A percentile compares a stretch with the other conserved stretches of the same genome.
Evolutionary conservation across 2,797 vertebrate genomes (phyloP).

Genomic region (Sebastolobus alascanus): DNA sequence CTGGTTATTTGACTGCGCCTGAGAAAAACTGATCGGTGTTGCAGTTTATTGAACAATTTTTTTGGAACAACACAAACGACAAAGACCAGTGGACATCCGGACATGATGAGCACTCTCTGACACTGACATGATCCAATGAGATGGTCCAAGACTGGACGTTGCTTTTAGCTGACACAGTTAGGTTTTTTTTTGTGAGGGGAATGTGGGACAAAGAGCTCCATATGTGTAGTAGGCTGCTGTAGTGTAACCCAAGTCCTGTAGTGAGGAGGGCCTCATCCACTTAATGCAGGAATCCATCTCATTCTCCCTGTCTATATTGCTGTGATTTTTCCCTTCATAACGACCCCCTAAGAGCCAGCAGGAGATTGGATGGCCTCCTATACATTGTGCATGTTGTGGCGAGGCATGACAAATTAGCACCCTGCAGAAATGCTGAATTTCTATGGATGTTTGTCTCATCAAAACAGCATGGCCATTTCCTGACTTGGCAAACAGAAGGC

Average conservation of each 20-base stretch:
- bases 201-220: conserved; percentile 78
- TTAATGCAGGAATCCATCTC: conserved; percentile 85
- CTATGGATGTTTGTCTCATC: conserved; percentile 81
- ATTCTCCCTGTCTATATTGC: conserved; percentile 81
- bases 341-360: conserved; percentile 75
- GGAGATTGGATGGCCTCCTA: conserved; percentile 72
- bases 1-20: neutral
- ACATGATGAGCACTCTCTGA: conserved; percentile 38
- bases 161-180: conserved; percentile 52
- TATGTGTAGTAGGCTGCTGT: conserved; percentile 73
- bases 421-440: conserved; percentile 75
- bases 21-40: neutral
- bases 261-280: conserved; percentile 81
- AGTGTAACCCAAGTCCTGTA: conserved; percentile 79
- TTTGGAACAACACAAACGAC: conserved; percentile 15
- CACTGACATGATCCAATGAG: conserved; percentile 26
- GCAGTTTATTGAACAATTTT: conserved; percentile 3
- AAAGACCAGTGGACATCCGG: conserved; percentile 15
- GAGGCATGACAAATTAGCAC: conserved; percentile 86
- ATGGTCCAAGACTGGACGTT: conserved; percentile 26
- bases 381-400: conserved; percentile 75
- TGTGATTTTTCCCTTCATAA: conserved; percentile 74
- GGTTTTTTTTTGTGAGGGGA: conserved; percentile 51
- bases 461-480: conserved; percentile 81
- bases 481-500: conserved; percentile 72